Evolutionary conservation across 2,113 vertebrate genomes (phyloP).

Genomic region (Micronycteris hirsuta): DNA sequence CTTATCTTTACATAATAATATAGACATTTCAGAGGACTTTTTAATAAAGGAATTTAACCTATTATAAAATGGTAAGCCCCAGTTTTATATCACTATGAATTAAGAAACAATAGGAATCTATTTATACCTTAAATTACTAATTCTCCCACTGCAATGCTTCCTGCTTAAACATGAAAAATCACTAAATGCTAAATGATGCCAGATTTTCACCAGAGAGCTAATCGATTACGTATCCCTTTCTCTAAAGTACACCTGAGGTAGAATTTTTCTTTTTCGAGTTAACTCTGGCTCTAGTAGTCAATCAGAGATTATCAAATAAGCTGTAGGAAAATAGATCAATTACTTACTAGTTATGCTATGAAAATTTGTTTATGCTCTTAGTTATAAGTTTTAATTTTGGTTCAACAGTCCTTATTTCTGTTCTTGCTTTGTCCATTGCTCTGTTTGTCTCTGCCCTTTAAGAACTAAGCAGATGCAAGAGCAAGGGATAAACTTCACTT

Average conservation of each 20-base stretch:
- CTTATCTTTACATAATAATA: background rate
- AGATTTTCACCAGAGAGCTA: background rate
- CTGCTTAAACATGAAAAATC: background rate
- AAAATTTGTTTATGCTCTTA: background rate
- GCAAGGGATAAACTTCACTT: conserved; percentile 18
- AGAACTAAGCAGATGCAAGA: conserved; percentile 28
- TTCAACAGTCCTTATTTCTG: background rate
- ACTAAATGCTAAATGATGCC: background rate
- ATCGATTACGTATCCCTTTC: background rate
- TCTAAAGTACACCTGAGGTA: background rate
- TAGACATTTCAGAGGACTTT: background rate
- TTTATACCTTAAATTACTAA: background rate
- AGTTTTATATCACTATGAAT: background rate
- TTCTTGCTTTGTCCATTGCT: background rate
- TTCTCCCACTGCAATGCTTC: background rate
- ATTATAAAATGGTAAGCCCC: background rate
- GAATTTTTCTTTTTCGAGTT: background rate
- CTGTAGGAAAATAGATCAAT: background rate
- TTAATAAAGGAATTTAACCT: background rate
- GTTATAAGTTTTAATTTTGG: background rate
- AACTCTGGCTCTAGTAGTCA: background rate
- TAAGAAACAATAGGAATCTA: background rate
- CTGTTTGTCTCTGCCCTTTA: background rate
- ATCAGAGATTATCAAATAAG: background rate
- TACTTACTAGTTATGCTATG: background rate